phyloP scores from a whole-genome alignment of 2,888 invertebrate genomes.

The Drosophila algonquin region DNA sequence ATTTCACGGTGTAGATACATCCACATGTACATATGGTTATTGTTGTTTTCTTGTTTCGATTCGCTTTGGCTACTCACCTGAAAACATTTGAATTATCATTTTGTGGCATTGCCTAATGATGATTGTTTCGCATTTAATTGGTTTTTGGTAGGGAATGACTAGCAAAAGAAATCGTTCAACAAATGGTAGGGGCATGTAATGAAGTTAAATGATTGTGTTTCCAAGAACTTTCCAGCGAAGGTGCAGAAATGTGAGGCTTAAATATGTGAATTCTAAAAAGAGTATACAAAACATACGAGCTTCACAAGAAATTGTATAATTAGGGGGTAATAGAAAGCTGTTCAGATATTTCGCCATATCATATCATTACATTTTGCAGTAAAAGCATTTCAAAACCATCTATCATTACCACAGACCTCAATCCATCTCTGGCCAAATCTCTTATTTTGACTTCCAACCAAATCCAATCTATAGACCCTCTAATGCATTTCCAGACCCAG shows the following conservation, averaged over 20 bases:
- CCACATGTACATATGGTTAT: not conserved
- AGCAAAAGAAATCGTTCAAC: constrained; percentile 20
- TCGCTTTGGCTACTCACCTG: constrained; percentile 63
- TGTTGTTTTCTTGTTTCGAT: constrained; percentile 46
- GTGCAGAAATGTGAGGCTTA: not conserved
- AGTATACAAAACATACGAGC: too few relatives aligned
- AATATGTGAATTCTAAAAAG: too few relatives aligned
- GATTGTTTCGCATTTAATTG: constrained; percentile 66
- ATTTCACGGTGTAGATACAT: constrained; percentile 74
- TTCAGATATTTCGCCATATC: too few relatives aligned
- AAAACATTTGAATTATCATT: constrained; percentile 68
- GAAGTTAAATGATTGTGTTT: constrained; percentile 14
- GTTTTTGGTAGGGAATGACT: constrained; percentile 43
- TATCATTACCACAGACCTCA: constrained; percentile 1
- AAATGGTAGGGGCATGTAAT: constrained; percentile 3
- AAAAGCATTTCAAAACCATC: too few relatives aligned
- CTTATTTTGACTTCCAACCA: not conserved
- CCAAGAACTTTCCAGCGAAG: not conserved
- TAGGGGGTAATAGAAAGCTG: too few relatives aligned
- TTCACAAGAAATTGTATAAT: not conserved
- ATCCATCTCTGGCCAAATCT: constrained; percentile 29
- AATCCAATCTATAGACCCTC: constrained; percentile 33
- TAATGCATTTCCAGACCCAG: constrained; percentile 27
- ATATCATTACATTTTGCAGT: too few relatives aligned
- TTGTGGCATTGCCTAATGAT: constrained; percentile 76